Percentiles rank a stretch among this genome's conserved stretches.
phyloP scores from a whole-genome alignment of 1,140 invertebrate genomes.

The Bombus affinis region DNA sequence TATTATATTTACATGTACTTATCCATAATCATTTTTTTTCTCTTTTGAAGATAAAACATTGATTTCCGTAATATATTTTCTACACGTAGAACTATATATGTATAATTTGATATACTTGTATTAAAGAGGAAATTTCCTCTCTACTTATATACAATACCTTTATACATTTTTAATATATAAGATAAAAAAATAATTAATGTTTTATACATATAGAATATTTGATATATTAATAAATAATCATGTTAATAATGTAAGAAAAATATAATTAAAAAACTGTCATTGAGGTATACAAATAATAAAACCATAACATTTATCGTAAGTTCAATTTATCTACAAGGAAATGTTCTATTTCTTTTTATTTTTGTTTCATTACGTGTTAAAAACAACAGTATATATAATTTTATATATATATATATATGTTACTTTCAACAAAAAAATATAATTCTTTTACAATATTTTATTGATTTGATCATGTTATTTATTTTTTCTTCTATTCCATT shows the following conservation, averaged over 20 bases:
- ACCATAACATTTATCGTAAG: background rate
- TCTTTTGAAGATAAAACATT: background rate
- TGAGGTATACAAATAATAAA: background rate
- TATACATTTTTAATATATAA: background rate
- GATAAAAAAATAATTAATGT: background rate
- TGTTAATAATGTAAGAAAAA: background rate
- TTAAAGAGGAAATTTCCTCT: too few relatives aligned
- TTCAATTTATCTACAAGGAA: background rate
- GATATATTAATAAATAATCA: background rate
- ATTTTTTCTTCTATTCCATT: background rate
- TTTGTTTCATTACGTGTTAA: background rate
- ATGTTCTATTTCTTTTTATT: background rate
- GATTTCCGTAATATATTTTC: background rate
- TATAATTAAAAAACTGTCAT: background rate
- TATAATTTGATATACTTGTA: background rate
- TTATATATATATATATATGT: background rate
- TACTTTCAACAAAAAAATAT: slow-evolving; percentile 11
- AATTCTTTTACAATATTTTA: background rate
- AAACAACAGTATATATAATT: background rate
- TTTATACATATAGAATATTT: background rate
- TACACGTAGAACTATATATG: background rate
- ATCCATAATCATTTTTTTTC: background rate
- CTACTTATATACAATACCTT: background rate
- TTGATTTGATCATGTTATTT: background rate
- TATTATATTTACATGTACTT: background rate